A percentile compares a stretch with the other conserved stretches of the same genome.
These are phyloP conservation scores for Oryzias melastigma DNA, from an alignment of 2,113 vertebrate species.

Conservation along the genomic window DNA sequence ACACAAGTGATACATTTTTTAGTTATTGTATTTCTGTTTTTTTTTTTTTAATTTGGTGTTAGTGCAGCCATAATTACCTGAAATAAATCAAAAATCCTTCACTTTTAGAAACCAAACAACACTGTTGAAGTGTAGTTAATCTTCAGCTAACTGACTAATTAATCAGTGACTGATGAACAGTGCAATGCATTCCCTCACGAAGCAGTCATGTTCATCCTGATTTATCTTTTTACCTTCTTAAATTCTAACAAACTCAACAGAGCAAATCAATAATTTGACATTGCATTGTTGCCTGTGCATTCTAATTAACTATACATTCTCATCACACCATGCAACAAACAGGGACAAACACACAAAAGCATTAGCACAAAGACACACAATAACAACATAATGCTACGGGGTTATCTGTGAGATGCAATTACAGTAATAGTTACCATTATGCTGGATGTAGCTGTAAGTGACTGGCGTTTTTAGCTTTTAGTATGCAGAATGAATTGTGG, in stretches of 20 bases:
- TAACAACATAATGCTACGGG: constrained; percentile 29
- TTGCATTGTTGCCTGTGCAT: constrained; percentile 47
- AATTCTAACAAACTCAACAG: constrained; percentile 26
- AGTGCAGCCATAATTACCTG: neutral
- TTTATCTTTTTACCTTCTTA: constrained; percentile 41
- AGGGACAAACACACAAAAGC: constrained; percentile 37
- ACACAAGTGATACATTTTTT: too few relatives aligned
- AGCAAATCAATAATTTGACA: constrained; percentile 38
- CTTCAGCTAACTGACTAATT: constrained; percentile 24
- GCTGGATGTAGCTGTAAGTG: constrained; percentile 55
- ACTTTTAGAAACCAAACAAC: constrained; percentile 9
- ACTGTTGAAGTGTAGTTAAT: neutral
- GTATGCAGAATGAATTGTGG: constrained; percentile 55
- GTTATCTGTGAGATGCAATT: constrained; percentile 65
- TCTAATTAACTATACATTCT: constrained; percentile 52
- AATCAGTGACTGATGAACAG: constrained; percentile 18
- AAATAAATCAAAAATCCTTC: neutral
- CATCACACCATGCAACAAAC: constrained; percentile 19
- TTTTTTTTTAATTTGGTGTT: too few relatives aligned
- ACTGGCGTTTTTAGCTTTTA: constrained; percentile 54
- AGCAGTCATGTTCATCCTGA: constrained; percentile 10
- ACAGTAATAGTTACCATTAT: constrained; percentile 55
- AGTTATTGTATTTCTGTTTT: too few relatives aligned
- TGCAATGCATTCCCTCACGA: constrained; percentile 3
- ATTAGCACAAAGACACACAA: constrained; percentile 13